Evolutionary conservation across 2,113 vertebrate species (phyloP).

Genomic region (Myanophis thanlyinensis): DNA sequence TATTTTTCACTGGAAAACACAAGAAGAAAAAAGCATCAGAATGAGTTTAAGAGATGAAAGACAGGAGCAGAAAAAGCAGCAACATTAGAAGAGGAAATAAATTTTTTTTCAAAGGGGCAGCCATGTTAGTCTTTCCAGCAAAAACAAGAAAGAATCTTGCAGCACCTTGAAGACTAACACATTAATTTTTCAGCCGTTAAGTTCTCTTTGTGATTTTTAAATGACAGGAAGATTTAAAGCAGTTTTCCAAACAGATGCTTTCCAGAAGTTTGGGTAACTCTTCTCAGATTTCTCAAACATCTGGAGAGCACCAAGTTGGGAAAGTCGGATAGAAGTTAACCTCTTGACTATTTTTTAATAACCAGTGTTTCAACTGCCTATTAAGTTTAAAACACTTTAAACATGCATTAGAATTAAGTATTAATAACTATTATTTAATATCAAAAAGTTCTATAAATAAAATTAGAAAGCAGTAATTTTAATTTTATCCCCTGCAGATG

Average conservation of each 20-base stretch:
- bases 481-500: conserved; percentile 15
- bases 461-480: conserved; percentile 29
- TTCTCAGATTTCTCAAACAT: background rate
- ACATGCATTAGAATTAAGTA: conserved; percentile 49
- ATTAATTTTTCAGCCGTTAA: background rate
- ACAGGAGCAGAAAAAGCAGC: background rate
- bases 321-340: conserved; percentile 13
- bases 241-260: background rate
- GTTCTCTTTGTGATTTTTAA: background rate
- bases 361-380: conserved; percentile 28
- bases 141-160: background rate
- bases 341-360: conserved; percentile 3
- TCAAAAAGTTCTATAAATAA: background rate
- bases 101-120: background rate
- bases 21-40: background rate
- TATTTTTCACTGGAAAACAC: background rate
- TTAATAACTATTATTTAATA: too few relatives aligned
- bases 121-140: background rate
- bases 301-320: background rate
- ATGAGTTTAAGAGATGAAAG: background rate
- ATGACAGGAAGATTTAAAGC: conserved; percentile 21
- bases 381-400: conserved; percentile 32
- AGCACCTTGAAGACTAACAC: background rate
- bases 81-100: background rate
- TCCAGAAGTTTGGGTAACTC: background rate